A percentile compares a stretch with the other conserved stretches of the same genome.
These are phyloP conservation scores for Calliopsis andreniformis DNA, from an alignment of 1,140 invertebrate genomes.

Conservation along the genomic window DNA sequence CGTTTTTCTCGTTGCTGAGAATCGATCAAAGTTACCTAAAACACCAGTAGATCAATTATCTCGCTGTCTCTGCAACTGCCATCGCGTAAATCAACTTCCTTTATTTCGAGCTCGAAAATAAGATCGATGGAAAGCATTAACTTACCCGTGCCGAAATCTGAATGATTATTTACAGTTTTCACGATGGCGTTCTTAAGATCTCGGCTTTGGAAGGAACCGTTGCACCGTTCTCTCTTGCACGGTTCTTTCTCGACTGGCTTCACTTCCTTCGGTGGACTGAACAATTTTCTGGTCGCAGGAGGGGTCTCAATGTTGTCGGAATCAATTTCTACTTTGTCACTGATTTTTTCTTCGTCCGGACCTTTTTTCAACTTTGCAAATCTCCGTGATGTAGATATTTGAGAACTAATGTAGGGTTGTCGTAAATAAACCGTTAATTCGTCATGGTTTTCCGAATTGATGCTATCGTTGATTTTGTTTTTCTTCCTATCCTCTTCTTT, in stretches of 20 bases:
- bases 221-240: conserved; percentile 78
- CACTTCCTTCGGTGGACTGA: conserved; percentile 85
- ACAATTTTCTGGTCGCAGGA: conserved; percentile 87
- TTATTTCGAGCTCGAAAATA: no score
- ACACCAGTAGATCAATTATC: neutral
- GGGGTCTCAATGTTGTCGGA: conserved; percentile 95
- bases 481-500: conserved; percentile 83
- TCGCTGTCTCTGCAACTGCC: no score
- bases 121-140: neutral
- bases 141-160: conserved; percentile 79
- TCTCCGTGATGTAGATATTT: conserved; percentile 63
- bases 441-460: conserved; percentile 75
- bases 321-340: conserved; percentile 92
- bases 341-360: conserved; percentile 77
- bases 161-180: conserved; percentile 57
- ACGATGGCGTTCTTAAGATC: conserved; percentile 59
- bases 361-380: conserved; percentile 67
- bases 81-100: no score
- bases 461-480: conserved; percentile 66
- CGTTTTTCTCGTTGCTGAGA: conserved; percentile 90
- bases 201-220: conserved; percentile 68
- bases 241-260: conserved; percentile 81
- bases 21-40: conserved; percentile 90
- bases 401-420: conserved; percentile 75
- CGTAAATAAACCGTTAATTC: conserved; percentile 86